Base-by-base conservation (phyloP, 2,888 invertebrate species). In the Graphium colonna region DNA sequence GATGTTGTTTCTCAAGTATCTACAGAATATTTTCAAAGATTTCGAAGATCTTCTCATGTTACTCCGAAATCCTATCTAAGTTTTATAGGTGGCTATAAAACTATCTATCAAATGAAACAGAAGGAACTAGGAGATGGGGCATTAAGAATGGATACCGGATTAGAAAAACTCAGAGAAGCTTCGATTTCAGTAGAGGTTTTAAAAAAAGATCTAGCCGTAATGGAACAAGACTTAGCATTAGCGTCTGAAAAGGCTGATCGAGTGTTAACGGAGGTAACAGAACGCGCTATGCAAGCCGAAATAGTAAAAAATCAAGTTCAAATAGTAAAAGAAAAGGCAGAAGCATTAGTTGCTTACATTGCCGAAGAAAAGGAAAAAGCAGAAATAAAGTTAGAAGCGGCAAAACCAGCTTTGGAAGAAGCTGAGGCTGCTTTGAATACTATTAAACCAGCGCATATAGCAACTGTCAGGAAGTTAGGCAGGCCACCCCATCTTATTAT, bases 61-160 rank as follows among this genome's bases (percentile, higher is more conserved):
- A 98, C 98, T 1, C 98, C 98, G 7, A 98, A 98, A 82, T 98
- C 98, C 0, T 98, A 98, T 79, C 87, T 98, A 15, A 98, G 97
- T 73, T 98, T 98, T 77, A 96, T 98, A 61, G 95, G 95, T 12
- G 98, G 98, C 26, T 98, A 98, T 80, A 98, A 98, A 84, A 95
- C 94, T 55, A 97, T 98, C 67, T 98, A 98, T 77, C 93, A 94
- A 61, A 93, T 93, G 78, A 98, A 97, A 79, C 95, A 95, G 72
- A 94, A 94, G 67, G 97, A 98, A 74, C 91, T 98, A 21, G 96
- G 96, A 1, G 95, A 97, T 67, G 95, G 98, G 31, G 97, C 97
- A 9, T 90, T 94, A 60, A 92, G 98, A 76, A 98, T 98, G 98
- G 98, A 98, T 73, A 97, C 96, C 1, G 98, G 98, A 49, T 88